Evolutionary conservation across 2,113 vertebrate species (phyloP), one percentile per base, ranked within the genome.

Genomic region (Amphiprion ocellaris): DNA sequence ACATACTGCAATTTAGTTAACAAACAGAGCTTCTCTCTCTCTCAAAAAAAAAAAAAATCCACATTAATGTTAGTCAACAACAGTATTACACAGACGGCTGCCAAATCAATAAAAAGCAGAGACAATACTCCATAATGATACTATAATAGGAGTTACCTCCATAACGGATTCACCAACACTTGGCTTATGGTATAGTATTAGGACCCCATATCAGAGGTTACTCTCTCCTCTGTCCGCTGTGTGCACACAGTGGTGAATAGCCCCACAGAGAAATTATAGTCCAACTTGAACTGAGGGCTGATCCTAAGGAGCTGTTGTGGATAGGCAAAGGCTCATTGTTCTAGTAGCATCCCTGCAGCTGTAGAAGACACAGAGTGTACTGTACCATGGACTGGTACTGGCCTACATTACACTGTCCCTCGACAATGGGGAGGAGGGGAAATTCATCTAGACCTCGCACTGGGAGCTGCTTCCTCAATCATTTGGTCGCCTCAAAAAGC

Each of bases 261-360:
- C 73, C 41, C 71, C 66, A 75, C 54, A 74, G 71, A 50, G 88
- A 79, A 83, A 89, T 82, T 82, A 84, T 39, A 82, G 87, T 82
- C 83, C 77, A 90, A 90, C 74, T 79, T 90, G 84, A 94, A 86
- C 71, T 72, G 82, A 90, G 79, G 56, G 83, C 86, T 87, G 84
- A 89, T 83, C 78, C 84, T 79, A 79, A 91, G 85, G 84, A 91
- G 88, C 83, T 85, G 91, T 77, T 85, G 85, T 89, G 70, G 76
- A 87, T 37, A 69, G 82, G 90, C 85, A 92, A 91, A 83, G 90
- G 60, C 85, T 76, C 80, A 90, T 92, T 94, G 93, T 95, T 92
- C 85, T 69, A 63, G 44, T 10, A 86, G 87, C 77, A 76, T 86
- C 87, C 71, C 82, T 55, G 82, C 87, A 91, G 88, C 90, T 86